phyloP scores from a whole-genome alignment of 1,140 invertebrate species.

The Colletes gigas region DNA sequence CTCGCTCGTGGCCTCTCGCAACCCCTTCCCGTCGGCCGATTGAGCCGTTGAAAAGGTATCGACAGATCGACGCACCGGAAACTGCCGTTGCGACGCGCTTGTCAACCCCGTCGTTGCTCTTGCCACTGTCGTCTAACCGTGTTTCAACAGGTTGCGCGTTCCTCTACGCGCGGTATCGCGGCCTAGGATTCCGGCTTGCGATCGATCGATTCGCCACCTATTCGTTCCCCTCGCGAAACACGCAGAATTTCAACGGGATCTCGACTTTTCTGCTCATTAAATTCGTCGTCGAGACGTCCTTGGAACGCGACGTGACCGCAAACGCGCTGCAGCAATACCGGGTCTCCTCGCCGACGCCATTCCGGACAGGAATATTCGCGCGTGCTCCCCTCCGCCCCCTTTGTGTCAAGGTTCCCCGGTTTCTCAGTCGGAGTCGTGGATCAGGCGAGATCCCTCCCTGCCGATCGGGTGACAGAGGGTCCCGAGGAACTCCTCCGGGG shows the following conservation, averaged over 20 bases:
- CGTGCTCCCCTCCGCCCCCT: conserved; percentile 47
- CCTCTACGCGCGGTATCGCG: conserved; percentile 47
- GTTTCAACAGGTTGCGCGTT: conserved; percentile 69
- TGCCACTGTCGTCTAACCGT: conserved; percentile 37
- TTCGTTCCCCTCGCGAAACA: neutral
- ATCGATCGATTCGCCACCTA: conserved; percentile 2
- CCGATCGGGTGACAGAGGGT: conserved; percentile 69
- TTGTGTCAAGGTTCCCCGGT: conserved; percentile 52
- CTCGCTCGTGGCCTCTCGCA: neutral
- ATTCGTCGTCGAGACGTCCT: neutral
- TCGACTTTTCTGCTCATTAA: neutral
- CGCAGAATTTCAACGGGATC: no score
- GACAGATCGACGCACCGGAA: conserved; percentile 65
- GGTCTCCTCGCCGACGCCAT: conserved; percentile 22
- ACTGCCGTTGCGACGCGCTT: conserved; percentile 46
- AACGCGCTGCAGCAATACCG: neutral
- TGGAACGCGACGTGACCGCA: no score
- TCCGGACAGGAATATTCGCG: conserved; percentile 45
- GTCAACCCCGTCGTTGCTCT: conserved; percentile 56
- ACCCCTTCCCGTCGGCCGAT: conserved; percentile 30
- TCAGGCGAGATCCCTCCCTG: conserved; percentile 59
- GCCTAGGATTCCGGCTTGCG: conserved; percentile 30
- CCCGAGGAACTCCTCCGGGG: conserved; percentile 65
- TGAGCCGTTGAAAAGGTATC: conserved; percentile 65
- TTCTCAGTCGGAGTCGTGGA: conserved; percentile 56